Percentiles rank a stretch among this genome's conserved stretches.
Conservation (phyloP, 1,140 invertebrate genomes). For the Heliconius melpomene region DNA sequence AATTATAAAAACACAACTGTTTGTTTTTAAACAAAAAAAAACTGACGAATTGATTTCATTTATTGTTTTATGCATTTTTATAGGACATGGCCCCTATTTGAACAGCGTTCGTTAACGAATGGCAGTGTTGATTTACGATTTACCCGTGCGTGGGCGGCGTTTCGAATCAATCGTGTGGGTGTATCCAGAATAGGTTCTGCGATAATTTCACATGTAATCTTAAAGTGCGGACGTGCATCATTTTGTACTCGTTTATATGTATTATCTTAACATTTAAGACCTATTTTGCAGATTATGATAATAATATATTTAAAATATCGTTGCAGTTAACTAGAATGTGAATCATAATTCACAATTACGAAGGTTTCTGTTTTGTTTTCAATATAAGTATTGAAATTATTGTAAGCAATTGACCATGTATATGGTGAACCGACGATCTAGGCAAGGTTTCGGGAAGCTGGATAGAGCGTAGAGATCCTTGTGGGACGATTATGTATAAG, state of each 20-base stretch:
- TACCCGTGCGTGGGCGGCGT: slow-evolving; percentile 60
- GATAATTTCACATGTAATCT: slow-evolving; percentile 52
- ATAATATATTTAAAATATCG: slow-evolving; percentile 16
- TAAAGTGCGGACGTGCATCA: slow-evolving; percentile 44
- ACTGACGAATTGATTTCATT: slow-evolving; percentile 9
- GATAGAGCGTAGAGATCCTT: too few species aligned
- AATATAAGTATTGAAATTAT: background rate
- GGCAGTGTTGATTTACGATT: slow-evolving; percentile 72
- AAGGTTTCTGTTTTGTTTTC: background rate
- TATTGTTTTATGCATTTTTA: slow-evolving; percentile 64
- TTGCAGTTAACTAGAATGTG: slow-evolving; percentile 1
- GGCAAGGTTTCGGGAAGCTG: too few species aligned
- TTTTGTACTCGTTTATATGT: slow-evolving; percentile 28
- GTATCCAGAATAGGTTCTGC: slow-evolving; percentile 45
- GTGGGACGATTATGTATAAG: too few species aligned
- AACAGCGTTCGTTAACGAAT: slow-evolving; percentile 72
- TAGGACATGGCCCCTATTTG: slow-evolving; percentile 67
- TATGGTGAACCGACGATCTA: too few species aligned
- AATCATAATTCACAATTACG: slow-evolving; percentile 17
- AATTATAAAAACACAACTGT: slow-evolving; percentile 2
- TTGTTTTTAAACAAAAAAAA: background rate
- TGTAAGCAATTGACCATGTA: too few species aligned
- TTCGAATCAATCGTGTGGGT: slow-evolving; percentile 60
- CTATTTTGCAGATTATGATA: slow-evolving; percentile 25
- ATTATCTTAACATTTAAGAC: slow-evolving; percentile 30